A percentile compares a stretch with the other conserved stretches of the same genome.
Evolutionary conservation across 2,113 vertebrate genomes (phyloP).

Genomic region (Cavia aperea): DNA sequence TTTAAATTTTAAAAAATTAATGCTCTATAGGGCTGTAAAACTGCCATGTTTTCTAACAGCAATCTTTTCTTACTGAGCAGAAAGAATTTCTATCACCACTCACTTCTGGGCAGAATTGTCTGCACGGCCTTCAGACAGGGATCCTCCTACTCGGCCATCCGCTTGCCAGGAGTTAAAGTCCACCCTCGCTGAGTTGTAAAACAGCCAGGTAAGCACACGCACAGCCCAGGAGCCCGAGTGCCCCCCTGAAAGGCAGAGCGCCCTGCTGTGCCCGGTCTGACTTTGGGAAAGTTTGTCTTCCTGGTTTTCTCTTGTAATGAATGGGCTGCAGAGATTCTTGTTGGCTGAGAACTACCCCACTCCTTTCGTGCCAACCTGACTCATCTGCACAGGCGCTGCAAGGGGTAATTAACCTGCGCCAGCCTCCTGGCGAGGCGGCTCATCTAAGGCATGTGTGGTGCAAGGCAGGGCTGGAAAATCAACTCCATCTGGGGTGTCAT

Average conservation of each 20-base stretch:
- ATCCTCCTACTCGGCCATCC: not conserved
- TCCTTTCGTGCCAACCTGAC: not conserved
- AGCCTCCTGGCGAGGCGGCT: not conserved
- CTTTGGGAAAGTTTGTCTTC: not conserved
- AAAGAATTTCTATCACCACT: not conserved
- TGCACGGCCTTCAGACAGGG: not conserved
- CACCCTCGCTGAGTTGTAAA: not conserved
- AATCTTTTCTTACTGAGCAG: not conserved
- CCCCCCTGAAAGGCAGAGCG: accelerated
- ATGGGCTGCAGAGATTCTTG: not conserved
- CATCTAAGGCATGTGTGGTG: not conserved
- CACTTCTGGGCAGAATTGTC: not conserved
- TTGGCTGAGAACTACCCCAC: not conserved
- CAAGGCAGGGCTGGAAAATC: conserved; percentile 32
- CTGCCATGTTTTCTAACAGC: not conserved
- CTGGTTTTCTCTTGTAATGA: not conserved
- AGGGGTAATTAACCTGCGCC: not conserved
- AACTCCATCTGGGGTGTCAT: conserved; percentile 22
- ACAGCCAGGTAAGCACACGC: not conserved
- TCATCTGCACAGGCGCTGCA: not conserved
- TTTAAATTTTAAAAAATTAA: not conserved
- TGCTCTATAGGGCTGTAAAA: not conserved
- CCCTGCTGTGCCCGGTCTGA: too few relatives aligned
- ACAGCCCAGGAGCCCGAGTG: not conserved
- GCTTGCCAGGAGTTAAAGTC: not conserved